phyloP scores from a whole-genome alignment of 2,888 invertebrate genomes.

The Synanthedon vespiformis region DNA sequence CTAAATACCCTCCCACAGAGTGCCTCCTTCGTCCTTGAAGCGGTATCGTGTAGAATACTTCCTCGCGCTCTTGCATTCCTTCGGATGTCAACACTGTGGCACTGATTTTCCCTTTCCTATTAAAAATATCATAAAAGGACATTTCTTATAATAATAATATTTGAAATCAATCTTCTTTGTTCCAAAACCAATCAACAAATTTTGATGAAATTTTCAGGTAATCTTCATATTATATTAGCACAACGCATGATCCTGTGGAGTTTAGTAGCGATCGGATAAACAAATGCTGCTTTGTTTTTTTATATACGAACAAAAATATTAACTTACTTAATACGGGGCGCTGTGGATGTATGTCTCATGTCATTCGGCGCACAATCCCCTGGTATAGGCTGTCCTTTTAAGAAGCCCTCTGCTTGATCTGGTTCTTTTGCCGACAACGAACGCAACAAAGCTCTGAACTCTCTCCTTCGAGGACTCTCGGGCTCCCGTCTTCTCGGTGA shows the following conservation, averaged over 20 bases:
- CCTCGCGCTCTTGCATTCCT: slow-evolving; percentile 63
- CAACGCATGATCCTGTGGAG: too few relatives aligned
- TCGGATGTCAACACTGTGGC: slow-evolving; percentile 45
- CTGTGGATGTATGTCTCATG: slow-evolving; percentile 58
- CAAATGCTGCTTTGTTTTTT: too few relatives aligned
- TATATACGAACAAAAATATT: background rate
- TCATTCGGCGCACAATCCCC: slow-evolving; percentile 74
- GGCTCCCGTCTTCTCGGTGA: slow-evolving; percentile 50
- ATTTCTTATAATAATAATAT: background rate
- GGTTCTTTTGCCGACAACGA: slow-evolving; percentile 75
- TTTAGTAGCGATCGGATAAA: too few relatives aligned
- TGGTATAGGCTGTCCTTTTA: slow-evolving; percentile 77
- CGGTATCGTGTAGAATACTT: slow-evolving; percentile 72
- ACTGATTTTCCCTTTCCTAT: slow-evolving; percentile 56
- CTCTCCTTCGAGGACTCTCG: slow-evolving; percentile 59
- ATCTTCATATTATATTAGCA: too few relatives aligned
- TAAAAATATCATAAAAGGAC: background rate
- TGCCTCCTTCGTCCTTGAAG: slow-evolving; percentile 70
- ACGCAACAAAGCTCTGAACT: slow-evolving; percentile 71
- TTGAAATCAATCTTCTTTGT: background rate
- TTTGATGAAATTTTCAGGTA: too few relatives aligned
- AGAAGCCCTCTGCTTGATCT: slow-evolving; percentile 75
- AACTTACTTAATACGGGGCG: slow-evolving; percentile 57
- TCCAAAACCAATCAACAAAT: too few relatives aligned
- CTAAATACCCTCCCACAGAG: slow-evolving; percentile 76